Conservation (phyloP, 2,888 invertebrate genomes). For the Trissoscelio sp. region DNA sequence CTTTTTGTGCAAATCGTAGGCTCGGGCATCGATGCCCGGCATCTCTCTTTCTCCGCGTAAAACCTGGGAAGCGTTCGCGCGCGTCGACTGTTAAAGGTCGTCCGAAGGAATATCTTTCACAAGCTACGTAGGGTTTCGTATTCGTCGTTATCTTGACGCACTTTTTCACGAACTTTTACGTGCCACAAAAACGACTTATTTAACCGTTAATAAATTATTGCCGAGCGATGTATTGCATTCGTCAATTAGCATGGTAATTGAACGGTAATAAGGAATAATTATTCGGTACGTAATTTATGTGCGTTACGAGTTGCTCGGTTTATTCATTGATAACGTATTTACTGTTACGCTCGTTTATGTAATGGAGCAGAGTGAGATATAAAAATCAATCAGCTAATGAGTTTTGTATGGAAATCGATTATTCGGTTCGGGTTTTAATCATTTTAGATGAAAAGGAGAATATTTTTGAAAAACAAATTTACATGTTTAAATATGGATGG, state of each 20-base stretch:
- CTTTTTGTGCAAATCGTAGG: constrained; percentile 48
- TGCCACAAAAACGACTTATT: constrained; percentile 39
- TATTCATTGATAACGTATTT: constrained; percentile 46
- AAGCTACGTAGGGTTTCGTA: neutral
- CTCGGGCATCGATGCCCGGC: constrained; percentile 10
- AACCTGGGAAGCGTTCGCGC: constrained; percentile 43
- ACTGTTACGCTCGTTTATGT: constrained; percentile 39
- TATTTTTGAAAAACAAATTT: no score
- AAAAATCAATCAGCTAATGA: constrained; percentile 27
- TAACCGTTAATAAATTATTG: constrained; percentile 56
- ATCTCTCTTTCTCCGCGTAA: constrained; percentile 33
- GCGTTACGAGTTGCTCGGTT: constrained; percentile 23
- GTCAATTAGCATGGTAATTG: constrained; percentile 62
- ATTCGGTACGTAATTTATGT: constrained; percentile 53
- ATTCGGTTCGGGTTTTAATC: neutral
- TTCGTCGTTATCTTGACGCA: constrained; percentile 23
- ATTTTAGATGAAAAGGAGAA: neutral
- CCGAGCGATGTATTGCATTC: constrained; percentile 21
- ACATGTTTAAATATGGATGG: no score
- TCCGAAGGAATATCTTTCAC: constrained; percentile 12
- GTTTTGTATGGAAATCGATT: constrained; percentile 19
- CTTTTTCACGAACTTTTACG: constrained; percentile 32
- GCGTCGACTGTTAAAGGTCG: constrained; percentile 42
- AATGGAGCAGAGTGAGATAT: neutral
- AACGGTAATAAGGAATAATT: constrained; percentile 59